These are phyloP conservation scores for Timema cristinae DNA, from an alignment of 2,888 invertebrate species.

Conservation along the genomic window DNA sequence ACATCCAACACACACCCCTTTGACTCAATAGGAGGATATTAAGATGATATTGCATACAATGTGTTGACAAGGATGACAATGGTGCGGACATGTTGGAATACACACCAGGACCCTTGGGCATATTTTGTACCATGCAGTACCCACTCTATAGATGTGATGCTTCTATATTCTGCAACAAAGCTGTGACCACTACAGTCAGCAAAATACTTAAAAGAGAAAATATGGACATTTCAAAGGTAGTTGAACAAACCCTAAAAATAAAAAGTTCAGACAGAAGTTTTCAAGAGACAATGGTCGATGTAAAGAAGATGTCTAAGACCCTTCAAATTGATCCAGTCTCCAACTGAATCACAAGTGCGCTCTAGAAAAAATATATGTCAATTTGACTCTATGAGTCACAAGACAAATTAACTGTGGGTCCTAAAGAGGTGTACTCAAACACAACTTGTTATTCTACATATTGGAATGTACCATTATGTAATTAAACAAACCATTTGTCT, in stretches of 20 bases:
- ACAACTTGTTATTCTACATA: not conserved
- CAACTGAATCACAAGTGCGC: not conserved
- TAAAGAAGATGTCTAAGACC: not conserved
- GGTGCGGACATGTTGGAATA: not conserved
- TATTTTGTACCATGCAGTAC: not conserved
- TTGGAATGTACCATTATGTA: not conserved
- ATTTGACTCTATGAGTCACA: not conserved
- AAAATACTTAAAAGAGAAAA: constrained; percentile 4
- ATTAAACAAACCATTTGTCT: not conserved
- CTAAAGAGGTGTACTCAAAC: not conserved
- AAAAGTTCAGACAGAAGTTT: not conserved
- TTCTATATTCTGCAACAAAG: constrained; percentile 1
- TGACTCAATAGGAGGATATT: not conserved
- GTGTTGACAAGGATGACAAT: not conserved
- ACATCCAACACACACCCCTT: not conserved
- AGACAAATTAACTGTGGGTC: not conserved
- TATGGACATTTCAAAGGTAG: not conserved
- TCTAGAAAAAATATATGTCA: not conserved
- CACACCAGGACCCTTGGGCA: constrained; percentile 8
- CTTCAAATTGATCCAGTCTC: not conserved
- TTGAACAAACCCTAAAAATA: not conserved
- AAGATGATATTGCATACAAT: not conserved
- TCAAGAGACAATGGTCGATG: constrained; percentile 8
- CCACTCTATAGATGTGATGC: constrained; percentile 5
- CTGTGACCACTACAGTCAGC: not conserved